A percentile compares a stretch with the other conserved stretches of the same genome.
Conservation (phyloP, 2,888 invertebrate genomes). For the Brachyptera putata region DNA sequence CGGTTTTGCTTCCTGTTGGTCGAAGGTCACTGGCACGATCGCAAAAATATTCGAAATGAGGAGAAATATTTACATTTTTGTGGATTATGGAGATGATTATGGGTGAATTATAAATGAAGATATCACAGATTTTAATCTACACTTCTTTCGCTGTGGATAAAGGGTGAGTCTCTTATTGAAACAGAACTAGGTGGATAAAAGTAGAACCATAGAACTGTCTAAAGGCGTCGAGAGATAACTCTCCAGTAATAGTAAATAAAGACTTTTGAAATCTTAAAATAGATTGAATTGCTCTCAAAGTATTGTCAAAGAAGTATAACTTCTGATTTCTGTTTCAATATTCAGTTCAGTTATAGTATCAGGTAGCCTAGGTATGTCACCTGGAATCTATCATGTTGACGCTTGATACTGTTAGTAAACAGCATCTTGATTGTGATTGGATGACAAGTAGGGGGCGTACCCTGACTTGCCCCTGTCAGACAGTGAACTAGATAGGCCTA, state of each 20-base stretch:
- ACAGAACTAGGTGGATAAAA: neutral
- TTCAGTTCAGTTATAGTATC: too few relatives aligned
- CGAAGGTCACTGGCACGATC: constrained; percentile 43
- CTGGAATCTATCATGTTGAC: constrained; percentile 26
- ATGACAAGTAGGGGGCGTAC: constrained; percentile 29
- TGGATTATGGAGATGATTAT: constrained; percentile 29
- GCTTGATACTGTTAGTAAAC: constrained; percentile 33
- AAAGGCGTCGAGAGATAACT: constrained; percentile 21
- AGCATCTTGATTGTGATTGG: constrained; percentile 30
- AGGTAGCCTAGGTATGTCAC: too few relatives aligned
- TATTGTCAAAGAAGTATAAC: too few relatives aligned
- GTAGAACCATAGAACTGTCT: constrained; percentile 8
- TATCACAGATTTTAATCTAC: neutral
- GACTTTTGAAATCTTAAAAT: neutral
- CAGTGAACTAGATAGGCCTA: too few relatives aligned
- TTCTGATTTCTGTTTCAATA: too few relatives aligned
- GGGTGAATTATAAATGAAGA: constrained; percentile 20
- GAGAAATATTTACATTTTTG: constrained; percentile 26
- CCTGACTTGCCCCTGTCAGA: constrained; percentile 15
- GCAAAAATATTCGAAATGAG: constrained; percentile 32
- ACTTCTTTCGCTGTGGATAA: neutral
- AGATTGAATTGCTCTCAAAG: too few relatives aligned
- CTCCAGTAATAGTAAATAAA: constrained; percentile 1
- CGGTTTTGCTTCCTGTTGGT: constrained; percentile 38
- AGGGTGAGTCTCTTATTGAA: constrained; percentile 5